A percentile compares a stretch with the other conserved stretches of the same genome.
Conservation (phyloP, 2,888 invertebrate species). For the Laothoe populi region DNA sequence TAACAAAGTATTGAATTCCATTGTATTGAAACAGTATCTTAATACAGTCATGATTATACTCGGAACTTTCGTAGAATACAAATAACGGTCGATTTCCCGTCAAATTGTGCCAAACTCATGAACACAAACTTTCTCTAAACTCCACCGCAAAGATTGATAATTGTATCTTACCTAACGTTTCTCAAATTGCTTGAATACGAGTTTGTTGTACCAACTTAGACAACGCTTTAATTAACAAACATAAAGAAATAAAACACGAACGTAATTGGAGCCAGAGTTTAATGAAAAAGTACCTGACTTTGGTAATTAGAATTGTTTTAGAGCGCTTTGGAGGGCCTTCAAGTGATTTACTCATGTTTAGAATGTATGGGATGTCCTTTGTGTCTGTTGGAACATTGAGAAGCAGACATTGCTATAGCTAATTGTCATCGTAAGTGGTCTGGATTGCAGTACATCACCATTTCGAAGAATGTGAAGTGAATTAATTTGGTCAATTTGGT, state of each 20-base stretch:
- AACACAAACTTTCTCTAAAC: constrained; percentile 10
- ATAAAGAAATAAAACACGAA: constrained; percentile 18
- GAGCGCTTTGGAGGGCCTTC: background rate
- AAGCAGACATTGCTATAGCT: background rate
- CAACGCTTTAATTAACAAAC: constrained; percentile 21
- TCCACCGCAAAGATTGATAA: constrained; percentile 15
- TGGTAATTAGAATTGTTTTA: constrained; percentile 8
- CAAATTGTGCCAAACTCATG: constrained; percentile 5
- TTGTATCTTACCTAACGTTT: constrained; percentile 13
- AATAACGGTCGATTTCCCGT: background rate
- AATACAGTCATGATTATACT: background rate
- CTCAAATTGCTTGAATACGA: constrained; percentile 20
- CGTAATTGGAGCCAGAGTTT: constrained; percentile 3
- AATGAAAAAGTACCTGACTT: constrained; percentile 17
- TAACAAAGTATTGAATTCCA: background rate
- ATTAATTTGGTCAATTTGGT: too few species aligned
- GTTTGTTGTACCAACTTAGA: constrained; percentile 13
- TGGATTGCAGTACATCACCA: too few species aligned
- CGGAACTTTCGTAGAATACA: background rate
- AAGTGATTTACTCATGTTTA: background rate
- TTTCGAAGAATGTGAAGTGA: too few species aligned
- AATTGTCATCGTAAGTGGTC: too few species aligned
- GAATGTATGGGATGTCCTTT: background rate
- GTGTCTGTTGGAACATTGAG: background rate
- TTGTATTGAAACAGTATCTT: background rate